Evolutionary conservation across 2,113 vertebrate species (phyloP), one percentile per base, ranked within the genome.

Genomic region (Myrmecophaga tridactyla): DNA sequence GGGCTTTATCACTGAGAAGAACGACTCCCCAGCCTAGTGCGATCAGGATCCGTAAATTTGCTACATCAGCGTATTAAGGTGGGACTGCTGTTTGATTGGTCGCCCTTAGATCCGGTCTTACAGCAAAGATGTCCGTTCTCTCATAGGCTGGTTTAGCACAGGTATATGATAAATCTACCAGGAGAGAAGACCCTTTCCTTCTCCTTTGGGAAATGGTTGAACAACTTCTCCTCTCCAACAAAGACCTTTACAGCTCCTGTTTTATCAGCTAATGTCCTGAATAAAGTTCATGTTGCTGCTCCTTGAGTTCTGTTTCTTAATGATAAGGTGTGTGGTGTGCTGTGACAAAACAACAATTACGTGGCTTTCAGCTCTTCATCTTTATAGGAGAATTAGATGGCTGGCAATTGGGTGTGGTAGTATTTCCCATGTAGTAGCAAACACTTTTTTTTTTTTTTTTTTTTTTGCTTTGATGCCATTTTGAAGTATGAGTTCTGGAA

Each of bases 1-100:
- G 46, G 96, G 97, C 98, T 98, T 98, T 98, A 98, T 98, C 98
- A 97, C 98, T 96, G 98, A 98, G 96, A 98, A 97, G 97, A 98
- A 98, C 98, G 97, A 95, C 97, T 98, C 98, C 98, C 98, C 90
- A 97, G 98, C 97, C 98, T 98, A 90, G 97, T 95, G 97, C 96
- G 98, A 98, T 97, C 98, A 98, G 96, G 98, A 98, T 93, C 98
- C 87, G 96, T 97, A 98, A 98, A 98, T 97, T 88, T 91, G 97
- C 98, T 96, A 86, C 36, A 93, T 98, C 98, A 98, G 98, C 97
- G 94, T 81, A 14, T 96, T 97, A 92, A 97, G 93, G 69, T 75
- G 70, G 93, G 94, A 23, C 93, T 96, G 88, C 89, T 84, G 0
- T 91, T 97, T 98, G 98, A 97, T 97, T 97, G 97, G 98, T 98